Base-by-base conservation (phyloP, 2,888 invertebrate genomes). In the Dolichomitus sp. region DNA sequence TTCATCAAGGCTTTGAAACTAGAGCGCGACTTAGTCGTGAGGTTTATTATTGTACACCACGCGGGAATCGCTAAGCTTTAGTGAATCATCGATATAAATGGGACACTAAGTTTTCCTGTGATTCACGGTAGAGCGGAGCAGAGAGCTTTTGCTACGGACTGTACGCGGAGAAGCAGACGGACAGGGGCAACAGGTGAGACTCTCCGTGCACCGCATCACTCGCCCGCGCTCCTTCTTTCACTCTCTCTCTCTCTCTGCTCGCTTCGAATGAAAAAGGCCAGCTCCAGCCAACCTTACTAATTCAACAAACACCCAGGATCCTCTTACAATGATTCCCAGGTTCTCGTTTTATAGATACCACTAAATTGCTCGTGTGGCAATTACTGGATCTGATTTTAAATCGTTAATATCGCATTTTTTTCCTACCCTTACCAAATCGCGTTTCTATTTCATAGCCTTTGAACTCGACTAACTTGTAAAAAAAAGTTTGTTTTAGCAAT, bases 131-230 rank as follows among this genome's bases (percentile, higher is more conserved):
- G 37, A 61, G 30, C 33, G 33, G 2, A 52, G 52, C 14, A 27
- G 23, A 11, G 12, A 52, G 48, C 30, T 86, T 85, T 86, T 82
- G 65, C 12, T 48, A 19, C 27, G 33, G 86, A 85, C 73, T 86
- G 84, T 86, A 83, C 75, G 37, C 52, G 37, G 52, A 19, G 70
- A 78, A 63, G 77, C 66, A 74, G 78, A 69, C 81, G 74, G 82
- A 73, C 81, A 82, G 80, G 82, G 85, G 86, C 86, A 86, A 86
- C 86, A 86, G 86, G 86, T 86, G 85, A 86, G 80, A 85, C 33
- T 63, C 42, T 42, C 57, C 65, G 74, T 50, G 40, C 19, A 11
- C 4, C 65, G 70, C 79, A 74, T 74, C 78, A 37, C n/a, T 23
- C 52, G 65, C 48, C 68, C 79, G 57, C 70, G 69, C 48, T 37